A percentile compares a stretch with the other conserved stretches of the same genome.
These are phyloP conservation scores for Pardosa pseudoannulata DNA, from an alignment of 2,888 invertebrate species.

Conservation along the genomic window DNA sequence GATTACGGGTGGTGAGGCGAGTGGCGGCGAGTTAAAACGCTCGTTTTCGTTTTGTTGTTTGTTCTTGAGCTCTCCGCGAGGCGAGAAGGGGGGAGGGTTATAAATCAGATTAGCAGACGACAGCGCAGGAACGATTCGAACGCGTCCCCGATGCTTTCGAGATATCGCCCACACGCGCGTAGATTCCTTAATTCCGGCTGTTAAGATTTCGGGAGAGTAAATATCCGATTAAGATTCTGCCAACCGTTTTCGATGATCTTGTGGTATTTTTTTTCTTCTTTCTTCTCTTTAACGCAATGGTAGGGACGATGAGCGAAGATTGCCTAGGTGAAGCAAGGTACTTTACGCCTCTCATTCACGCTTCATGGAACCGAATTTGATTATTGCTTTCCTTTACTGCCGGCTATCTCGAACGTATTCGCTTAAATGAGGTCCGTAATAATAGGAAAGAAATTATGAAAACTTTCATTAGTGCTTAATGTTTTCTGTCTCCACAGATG, in stretches of 20 bases:
- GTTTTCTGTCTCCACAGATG: no score
- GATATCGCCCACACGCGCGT: neutral
- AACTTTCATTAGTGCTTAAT: no score
- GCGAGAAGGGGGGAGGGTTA: conserved; percentile 29
- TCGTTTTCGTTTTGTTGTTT: conserved; percentile 43
- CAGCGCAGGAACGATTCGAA: neutral
- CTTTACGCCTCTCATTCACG: no score
- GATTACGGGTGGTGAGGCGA: neutral
- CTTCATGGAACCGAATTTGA: no score
- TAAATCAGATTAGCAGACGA: conserved; percentile 62
- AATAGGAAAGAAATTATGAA: no score
- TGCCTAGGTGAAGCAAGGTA: no score
- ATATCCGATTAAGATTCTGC: conserved; percentile 22
- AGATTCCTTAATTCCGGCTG: conserved; percentile 8
- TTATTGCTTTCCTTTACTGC: no score
- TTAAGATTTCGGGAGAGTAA: conserved; percentile 8
- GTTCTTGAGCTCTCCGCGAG: conserved; percentile 9
- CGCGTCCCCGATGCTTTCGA: neutral
- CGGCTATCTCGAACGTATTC: no score
- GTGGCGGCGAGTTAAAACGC: conserved; percentile 45
- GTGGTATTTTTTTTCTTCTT: neutral
- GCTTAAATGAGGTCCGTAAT: no score
- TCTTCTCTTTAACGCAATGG: no score
- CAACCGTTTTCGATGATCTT: neutral
- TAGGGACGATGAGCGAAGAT: no score